Conservation (phyloP, 1,140 invertebrate genomes). For the Hypsibius dujardini region DNA sequence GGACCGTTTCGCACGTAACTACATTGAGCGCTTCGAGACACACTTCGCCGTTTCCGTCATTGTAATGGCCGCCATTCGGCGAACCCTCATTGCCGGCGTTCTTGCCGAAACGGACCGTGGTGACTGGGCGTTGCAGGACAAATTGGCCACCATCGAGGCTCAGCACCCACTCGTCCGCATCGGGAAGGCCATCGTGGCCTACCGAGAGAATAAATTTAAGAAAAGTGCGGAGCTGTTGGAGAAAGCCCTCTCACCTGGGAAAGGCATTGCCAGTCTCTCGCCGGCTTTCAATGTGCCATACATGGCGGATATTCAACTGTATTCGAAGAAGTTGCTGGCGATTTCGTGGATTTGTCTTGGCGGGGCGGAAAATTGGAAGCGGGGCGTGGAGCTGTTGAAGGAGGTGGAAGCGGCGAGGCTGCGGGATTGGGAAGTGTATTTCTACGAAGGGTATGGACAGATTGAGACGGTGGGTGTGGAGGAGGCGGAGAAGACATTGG, state of each 20-base stretch:
- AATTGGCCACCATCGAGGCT: neutral
- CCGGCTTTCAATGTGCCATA: too few relatives aligned
- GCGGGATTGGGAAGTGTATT: neutral
- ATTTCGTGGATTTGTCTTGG: too few relatives aligned
- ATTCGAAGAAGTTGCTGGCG: too few relatives aligned
- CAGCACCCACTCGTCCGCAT: neutral
- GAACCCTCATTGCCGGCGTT: neutral
- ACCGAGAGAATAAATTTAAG: neutral
- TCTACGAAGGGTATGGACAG: neutral
- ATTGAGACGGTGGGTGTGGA: neutral
- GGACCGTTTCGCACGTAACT: neutral
- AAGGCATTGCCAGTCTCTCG: neutral
- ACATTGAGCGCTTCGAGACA: neutral
- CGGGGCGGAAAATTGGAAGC: too few relatives aligned
- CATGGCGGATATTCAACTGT: too few relatives aligned
- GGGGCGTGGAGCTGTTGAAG: slow-evolving; percentile 2
- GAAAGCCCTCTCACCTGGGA: neutral
- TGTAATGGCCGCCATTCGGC: neutral
- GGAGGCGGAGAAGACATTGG: neutral
- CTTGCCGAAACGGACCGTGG: neutral
- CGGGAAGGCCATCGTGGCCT: neutral
- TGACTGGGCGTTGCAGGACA: neutral
- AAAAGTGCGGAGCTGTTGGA: slow-evolving; percentile 1
- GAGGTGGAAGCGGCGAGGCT: neutral
- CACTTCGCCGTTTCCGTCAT: neutral